These are phyloP conservation scores for Speoplatyrhinus poulsoni DNA, from an alignment of 2,113 vertebrate species.

Conservation along the genomic window DNA sequence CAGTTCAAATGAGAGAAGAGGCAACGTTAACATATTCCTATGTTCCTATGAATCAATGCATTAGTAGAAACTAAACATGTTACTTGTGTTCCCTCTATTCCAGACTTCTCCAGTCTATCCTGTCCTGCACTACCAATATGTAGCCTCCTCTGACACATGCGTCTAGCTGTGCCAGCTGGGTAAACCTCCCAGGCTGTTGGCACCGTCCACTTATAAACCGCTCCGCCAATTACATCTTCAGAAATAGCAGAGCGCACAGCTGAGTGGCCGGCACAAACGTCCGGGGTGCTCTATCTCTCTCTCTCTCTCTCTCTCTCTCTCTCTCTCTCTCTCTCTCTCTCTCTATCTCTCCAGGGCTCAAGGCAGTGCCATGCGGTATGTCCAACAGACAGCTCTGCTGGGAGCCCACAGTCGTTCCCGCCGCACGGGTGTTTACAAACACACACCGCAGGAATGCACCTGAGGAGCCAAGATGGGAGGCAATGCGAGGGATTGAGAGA, in stretches of 20 bases:
- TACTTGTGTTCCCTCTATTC: no score
- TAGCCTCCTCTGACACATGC: slow-evolving; percentile 13
- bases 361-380: slow-evolving; percentile 15
- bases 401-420: slow-evolving; percentile 27
- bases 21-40: no score
- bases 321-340: slow-evolving; percentile 7
- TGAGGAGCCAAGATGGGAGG: slow-evolving; percentile 38
- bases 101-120: no score
- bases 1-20: no score
- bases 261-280: slow-evolving; percentile 42
- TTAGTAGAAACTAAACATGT: no score
- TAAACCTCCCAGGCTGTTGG: slow-evolving; percentile 15
- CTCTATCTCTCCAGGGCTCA: slow-evolving; percentile 10
- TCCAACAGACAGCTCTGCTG: slow-evolving; percentile 29
- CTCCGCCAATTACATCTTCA: slow-evolving; percentile 53
- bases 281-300: slow-evolving; percentile 17
- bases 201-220: slow-evolving; percentile 33
- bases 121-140: no score
- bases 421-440: slow-evolving; percentile 60
- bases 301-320: slow-evolving; percentile 2
- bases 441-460: slow-evolving; percentile 64
- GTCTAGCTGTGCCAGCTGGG: slow-evolving; percentile 1
- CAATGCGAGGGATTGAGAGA: background rate
- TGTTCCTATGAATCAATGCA: no score
- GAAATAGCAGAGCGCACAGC: slow-evolving; percentile 45